Conservation (phyloP, 2,113 vertebrate species). For the Trematomus loennbergii region DNA sequence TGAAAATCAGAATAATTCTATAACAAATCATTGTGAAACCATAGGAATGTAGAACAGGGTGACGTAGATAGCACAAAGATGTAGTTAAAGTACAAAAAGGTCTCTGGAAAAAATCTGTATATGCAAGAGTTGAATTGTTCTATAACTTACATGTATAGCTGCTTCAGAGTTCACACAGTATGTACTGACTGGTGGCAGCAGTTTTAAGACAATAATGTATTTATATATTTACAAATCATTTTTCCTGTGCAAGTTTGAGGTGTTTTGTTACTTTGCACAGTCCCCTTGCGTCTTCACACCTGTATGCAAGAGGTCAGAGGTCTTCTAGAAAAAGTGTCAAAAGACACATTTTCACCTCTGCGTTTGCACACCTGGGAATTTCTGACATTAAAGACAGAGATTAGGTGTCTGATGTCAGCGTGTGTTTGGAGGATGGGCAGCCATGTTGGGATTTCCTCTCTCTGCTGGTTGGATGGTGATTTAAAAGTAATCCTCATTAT, state of each 20-base stretch:
- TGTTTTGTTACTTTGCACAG: conserved; percentile 17
- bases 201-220: too few relatives aligned
- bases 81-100: background rate
- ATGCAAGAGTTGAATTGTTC: background rate
- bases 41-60: too few relatives aligned
- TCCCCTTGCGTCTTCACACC: background rate
- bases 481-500: background rate
- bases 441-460: background rate
- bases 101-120: too few relatives aligned
- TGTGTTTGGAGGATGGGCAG: conserved; percentile 21
- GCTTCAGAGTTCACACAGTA: conserved; percentile 8
- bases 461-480: conserved; percentile 5
- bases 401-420: background rate
- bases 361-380: conserved; percentile 4
- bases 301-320: conserved; percentile 1
- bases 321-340: background rate
- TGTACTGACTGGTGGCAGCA: conserved; percentile 3
- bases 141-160: conserved; percentile 19
- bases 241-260: conserved; percentile 34
- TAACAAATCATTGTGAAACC: background rate
- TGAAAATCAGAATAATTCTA: background rate
- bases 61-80: too few relatives aligned
- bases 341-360: conserved; percentile 65
- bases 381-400: background rate
- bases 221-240: too few relatives aligned